Evolutionary conservation across 2,888 invertebrate genomes (phyloP).

Genomic region (Portevinia maculata): DNA sequence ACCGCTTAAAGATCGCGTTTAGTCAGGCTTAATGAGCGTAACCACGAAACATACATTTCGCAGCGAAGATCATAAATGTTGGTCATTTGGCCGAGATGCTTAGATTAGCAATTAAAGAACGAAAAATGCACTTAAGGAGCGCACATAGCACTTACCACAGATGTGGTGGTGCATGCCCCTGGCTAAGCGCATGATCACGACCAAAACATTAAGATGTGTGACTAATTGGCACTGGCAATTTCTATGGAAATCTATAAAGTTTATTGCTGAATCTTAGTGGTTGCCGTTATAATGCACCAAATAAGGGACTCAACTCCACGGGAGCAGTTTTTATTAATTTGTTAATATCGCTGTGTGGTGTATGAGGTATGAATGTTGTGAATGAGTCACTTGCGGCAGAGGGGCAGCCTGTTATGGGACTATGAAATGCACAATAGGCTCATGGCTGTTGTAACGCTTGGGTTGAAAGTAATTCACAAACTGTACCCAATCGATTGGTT

Average conservation of each 20-base stretch:
- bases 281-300: conserved; percentile 5
- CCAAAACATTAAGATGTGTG: conserved; percentile 66
- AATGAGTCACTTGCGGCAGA: too few species aligned
- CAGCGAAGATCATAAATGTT: conserved; percentile 19
- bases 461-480: too few species aligned
- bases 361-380: too few species aligned
- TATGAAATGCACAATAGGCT: too few species aligned
- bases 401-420: too few species aligned
- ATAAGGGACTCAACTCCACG: conserved; percentile 8
- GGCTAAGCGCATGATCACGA: conserved; percentile 52
- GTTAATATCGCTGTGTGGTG: too few species aligned
- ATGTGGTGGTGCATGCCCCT: conserved; percentile 2
- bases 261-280: conserved; percentile 20
- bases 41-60: conserved; percentile 50
- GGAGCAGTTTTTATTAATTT: background rate
- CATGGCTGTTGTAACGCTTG: too few species aligned
- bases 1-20: conserved; percentile 56
- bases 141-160: conserved; percentile 25
- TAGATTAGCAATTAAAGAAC: conserved; percentile 48
- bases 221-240: conserved; percentile 67
- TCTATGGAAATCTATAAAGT: conserved; percentile 66
- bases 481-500: too few species aligned
- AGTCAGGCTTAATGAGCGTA: conserved; percentile 68
- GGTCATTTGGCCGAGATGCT: conserved; percentile 42
- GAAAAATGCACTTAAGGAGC: conserved; percentile 22